A percentile compares a stretch with the other conserved stretches of the same genome.
These are phyloP conservation scores for Eustalomyia histrio DNA, from an alignment of 2,888 invertebrate species.

Conservation along the genomic window DNA sequence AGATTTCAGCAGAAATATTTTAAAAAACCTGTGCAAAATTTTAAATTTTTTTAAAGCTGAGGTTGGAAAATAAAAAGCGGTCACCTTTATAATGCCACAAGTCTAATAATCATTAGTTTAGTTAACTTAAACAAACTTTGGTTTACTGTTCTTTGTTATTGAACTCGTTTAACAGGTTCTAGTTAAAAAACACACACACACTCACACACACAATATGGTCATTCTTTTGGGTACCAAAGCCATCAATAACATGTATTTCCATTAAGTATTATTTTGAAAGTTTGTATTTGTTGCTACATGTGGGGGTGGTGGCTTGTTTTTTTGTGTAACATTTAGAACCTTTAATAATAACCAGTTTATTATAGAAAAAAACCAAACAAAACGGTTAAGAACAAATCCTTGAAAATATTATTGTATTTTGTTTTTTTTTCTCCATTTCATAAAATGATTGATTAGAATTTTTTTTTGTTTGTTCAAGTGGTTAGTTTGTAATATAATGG, in stretches of 20 bases:
- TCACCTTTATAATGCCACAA: neutral
- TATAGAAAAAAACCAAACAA: slow-evolving; percentile 8
- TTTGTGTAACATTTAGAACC: neutral
- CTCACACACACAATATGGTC: neutral
- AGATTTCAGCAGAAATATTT: too few species aligned
- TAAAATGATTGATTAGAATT: slow-evolving; percentile 39
- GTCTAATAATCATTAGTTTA: neutral
- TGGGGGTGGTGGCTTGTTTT: slow-evolving; percentile 39
- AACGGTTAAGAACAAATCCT: slow-evolving; percentile 20
- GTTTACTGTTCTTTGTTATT: slow-evolving; percentile 59
- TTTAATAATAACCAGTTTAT: slow-evolving; percentile 36
- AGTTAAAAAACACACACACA: neutral
- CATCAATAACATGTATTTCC: slow-evolving; percentile 11
- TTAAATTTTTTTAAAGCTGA: too few species aligned
- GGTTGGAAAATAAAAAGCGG: neutral
- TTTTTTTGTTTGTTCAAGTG: slow-evolving; percentile 13
- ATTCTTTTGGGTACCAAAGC: slow-evolving; percentile 14
- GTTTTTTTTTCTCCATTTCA: neutral
- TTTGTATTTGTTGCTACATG: slow-evolving; percentile 13
- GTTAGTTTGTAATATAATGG: neutral
- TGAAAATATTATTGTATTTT: slow-evolving; percentile 4
- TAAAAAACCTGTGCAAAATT: too few species aligned
- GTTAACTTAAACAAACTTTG: slow-evolving; percentile 4
- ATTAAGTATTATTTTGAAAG: slow-evolving; percentile 21
- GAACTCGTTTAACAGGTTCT: slow-evolving; percentile 59